Conservation (phyloP, 2,113 vertebrate genomes). For the Setophaga kirtlandii region DNA sequence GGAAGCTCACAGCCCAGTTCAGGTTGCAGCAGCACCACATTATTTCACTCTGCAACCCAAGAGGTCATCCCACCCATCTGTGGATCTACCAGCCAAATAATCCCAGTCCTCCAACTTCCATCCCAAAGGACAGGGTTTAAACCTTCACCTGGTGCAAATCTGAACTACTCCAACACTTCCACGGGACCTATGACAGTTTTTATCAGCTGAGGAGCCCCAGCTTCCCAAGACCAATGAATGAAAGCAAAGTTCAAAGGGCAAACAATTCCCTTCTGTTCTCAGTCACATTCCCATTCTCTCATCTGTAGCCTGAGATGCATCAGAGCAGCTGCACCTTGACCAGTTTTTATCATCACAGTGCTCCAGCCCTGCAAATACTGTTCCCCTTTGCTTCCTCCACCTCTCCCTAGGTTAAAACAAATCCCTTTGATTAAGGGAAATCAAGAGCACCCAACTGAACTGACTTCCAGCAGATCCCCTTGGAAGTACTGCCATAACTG, state of each 20-base stretch:
- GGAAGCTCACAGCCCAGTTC: not conserved
- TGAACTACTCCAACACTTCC: not conserved
- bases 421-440: not conserved
- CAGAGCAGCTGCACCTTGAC: not conserved
- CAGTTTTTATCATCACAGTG: not conserved
- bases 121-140: not conserved
- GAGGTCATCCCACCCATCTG: not conserved
- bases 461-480: not conserved
- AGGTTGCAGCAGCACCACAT: not conserved
- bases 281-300: not conserved
- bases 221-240: not conserved
- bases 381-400: not conserved
- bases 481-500: not conserved
- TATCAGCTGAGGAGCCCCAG: not conserved
- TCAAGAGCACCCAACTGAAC: not conserved
- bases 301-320: not conserved
- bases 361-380: not conserved
- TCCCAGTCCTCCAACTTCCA: not conserved
- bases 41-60: not conserved
- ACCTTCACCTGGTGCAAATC: not conserved
- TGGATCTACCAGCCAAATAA: not conserved
- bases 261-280: not conserved
- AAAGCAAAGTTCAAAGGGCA: not conserved
- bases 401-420: not conserved
- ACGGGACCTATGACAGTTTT: not conserved